Conservation (phyloP, 92 coral and sea anemone genomes). For the Zoanthus sansibaricus region DNA sequence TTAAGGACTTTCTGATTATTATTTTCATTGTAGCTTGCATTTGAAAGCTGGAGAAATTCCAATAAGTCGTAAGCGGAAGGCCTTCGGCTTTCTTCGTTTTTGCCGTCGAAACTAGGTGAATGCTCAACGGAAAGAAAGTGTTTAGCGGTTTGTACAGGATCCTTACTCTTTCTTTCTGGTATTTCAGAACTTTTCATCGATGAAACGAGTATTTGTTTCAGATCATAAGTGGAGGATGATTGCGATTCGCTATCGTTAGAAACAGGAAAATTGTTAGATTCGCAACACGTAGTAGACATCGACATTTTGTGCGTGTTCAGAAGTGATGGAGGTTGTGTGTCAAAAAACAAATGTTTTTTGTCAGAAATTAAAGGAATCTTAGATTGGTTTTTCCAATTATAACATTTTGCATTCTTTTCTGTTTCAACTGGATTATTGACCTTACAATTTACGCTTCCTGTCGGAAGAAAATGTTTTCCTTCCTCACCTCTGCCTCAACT, state of each 20-base stretch:
- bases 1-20: not conserved
- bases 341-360: too few species aligned
- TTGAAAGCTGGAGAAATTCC: slow-evolving; percentile 75
- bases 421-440: too few species aligned
- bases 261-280: too few species aligned
- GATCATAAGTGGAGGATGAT: slow-evolving; percentile 75
- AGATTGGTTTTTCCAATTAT: too few species aligned
- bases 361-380: too few species aligned
- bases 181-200: slow-evolving; percentile 17
- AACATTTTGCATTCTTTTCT: too few species aligned
- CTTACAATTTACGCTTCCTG: too few species aligned
- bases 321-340: too few species aligned
- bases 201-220: slow-evolving; percentile 58
- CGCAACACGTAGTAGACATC: too few species aligned
- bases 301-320: too few species aligned
- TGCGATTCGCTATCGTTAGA: slow-evolving; percentile 27
- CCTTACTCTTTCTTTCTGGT: slow-evolving; percentile 23
- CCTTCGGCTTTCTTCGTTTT: slow-evolving; percentile 52
- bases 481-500: too few species aligned
- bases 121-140: slow-evolving; percentile 28
- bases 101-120: not conserved
- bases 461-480: too few species aligned
- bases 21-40: slow-evolving; percentile 13
- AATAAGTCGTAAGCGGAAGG: slow-evolving; percentile 75
- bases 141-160: not conserved